These are phyloP conservation scores for Digitonthophagus gazella DNA, from an alignment of 2,888 invertebrate genomes.

Conservation along the genomic window DNA sequence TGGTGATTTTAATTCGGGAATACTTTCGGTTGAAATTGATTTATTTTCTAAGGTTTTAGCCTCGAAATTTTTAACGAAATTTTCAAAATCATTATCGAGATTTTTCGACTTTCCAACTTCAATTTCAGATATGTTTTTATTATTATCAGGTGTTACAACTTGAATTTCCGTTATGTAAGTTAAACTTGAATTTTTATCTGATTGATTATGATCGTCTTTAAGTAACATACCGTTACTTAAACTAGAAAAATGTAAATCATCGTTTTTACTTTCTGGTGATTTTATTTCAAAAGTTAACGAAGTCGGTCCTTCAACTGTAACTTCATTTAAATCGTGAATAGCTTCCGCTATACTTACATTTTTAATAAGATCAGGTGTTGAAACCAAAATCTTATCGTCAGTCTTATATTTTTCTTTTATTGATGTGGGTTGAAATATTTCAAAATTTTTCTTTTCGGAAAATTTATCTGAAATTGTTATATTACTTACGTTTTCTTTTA, in stretches of 20 bases:
- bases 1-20: slow-evolving; percentile 16
- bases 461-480: slow-evolving; percentile 27
- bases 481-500: slow-evolving; percentile 31
- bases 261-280: background rate
- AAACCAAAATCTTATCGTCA: slow-evolving; percentile 52
- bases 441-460: slow-evolving; percentile 36
- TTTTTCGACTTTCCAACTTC: slow-evolving; percentile 47
- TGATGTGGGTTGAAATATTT: slow-evolving; percentile 56
- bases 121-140: slow-evolving; percentile 41
- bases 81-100: slow-evolving; percentile 47
- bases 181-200: slow-evolving; percentile 44
- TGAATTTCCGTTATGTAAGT: slow-evolving; percentile 75
- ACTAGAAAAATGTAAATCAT: slow-evolving; percentile 13
- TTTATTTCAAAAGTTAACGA: slow-evolving; percentile 40
- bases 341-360: slow-evolving; percentile 48
- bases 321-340: slow-evolving; percentile 42
- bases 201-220: slow-evolving; percentile 7
- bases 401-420: slow-evolving; percentile 47
- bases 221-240: slow-evolving; percentile 23
- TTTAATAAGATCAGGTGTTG: slow-evolving; percentile 51
- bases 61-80: slow-evolving; percentile 46
- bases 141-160: slow-evolving; percentile 57
- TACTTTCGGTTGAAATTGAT: background rate
- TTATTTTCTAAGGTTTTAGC: slow-evolving; percentile 29
- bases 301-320: slow-evolving; percentile 40